Evolutionary conservation across 2,888 invertebrate genomes (phyloP).

Genomic region (Chalcosyrphus nemorum): DNA sequence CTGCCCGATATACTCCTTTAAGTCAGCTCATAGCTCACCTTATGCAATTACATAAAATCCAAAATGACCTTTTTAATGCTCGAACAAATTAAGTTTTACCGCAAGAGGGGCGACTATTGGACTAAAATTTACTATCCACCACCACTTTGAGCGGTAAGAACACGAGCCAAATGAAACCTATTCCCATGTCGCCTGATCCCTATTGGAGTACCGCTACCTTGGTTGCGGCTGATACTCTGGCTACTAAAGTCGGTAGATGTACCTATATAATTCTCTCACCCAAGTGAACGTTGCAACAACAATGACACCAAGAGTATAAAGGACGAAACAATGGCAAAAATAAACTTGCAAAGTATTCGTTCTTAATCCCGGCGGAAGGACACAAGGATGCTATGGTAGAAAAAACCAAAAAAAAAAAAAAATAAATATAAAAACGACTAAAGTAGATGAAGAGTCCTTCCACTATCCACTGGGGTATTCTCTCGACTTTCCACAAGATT

Average conservation of each 20-base stretch:
- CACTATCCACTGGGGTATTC: slow-evolving; percentile 48
- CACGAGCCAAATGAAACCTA: slow-evolving; percentile 36
- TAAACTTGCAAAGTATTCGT: slow-evolving; percentile 65
- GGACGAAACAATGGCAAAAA: slow-evolving; percentile 59
- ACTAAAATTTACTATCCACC: slow-evolving; percentile 55
- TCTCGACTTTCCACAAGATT: slow-evolving; percentile 65
- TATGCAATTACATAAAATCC: slow-evolving; percentile 67
- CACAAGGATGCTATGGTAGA: slow-evolving; percentile 43
- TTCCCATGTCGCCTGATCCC: slow-evolving; percentile 63
- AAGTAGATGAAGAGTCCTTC: slow-evolving; percentile 46
- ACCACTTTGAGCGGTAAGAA: background rate
- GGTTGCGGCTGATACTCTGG: slow-evolving; percentile 29
- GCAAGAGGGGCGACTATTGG: slow-evolving; percentile 64
- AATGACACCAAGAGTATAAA: slow-evolving; percentile 50
- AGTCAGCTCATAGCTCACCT: slow-evolving; percentile 64
- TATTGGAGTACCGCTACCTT: slow-evolving; percentile 35
- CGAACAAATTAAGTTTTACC: slow-evolving; percentile 72
- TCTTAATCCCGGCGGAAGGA: slow-evolving; percentile 69
- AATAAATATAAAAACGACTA: slow-evolving; percentile 24
- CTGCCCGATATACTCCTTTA: slow-evolving; percentile 21
- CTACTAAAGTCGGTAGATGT: slow-evolving; percentile 11
- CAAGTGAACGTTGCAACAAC: slow-evolving; percentile 31
- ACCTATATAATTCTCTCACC: background rate
- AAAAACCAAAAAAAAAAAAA: too few species aligned
- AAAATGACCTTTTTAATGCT: slow-evolving; percentile 72